These are phyloP conservation scores for Caretta caretta DNA, from an alignment of 2,113 vertebrate species.

Conservation along the genomic window DNA sequence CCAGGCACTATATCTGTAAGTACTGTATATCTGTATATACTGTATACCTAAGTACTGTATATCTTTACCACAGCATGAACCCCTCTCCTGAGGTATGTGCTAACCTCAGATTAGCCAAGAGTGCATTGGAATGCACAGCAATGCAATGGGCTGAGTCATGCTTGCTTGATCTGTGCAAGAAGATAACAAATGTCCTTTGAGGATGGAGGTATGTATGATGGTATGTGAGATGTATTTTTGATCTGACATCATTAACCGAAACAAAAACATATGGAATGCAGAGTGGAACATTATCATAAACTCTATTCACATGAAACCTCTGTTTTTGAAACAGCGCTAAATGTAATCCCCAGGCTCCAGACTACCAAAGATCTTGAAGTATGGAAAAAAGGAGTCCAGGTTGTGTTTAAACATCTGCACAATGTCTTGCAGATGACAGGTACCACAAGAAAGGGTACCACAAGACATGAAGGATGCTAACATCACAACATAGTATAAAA, in stretches of 20 bases:
- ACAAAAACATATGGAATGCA: too few relatives aligned
- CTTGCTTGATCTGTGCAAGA: not conserved
- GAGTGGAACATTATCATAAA: not conserved
- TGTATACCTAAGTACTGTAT: not conserved
- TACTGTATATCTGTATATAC: not conserved
- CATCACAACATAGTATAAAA: not conserved
- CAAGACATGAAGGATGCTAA: not conserved
- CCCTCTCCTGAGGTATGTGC: not conserved
- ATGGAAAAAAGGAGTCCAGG: not conserved
- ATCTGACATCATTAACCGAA: not conserved
- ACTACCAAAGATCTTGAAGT: not conserved
- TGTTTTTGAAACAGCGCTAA: not conserved
- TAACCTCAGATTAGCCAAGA: not conserved
- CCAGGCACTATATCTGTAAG: fast-evolving
- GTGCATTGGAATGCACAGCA: not conserved
- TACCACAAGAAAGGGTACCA: too few relatives aligned
- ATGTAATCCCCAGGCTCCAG: not conserved
- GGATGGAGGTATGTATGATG: not conserved
- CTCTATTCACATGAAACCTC: not conserved
- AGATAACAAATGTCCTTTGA: not conserved
- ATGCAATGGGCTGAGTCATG: not conserved
- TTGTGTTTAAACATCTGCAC: not conserved
- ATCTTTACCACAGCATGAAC: not conserved
- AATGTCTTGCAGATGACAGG: not conserved
- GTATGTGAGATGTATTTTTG: not conserved